A percentile compares a stretch with the other conserved stretches of the same genome.
Evolutionary conservation across 2,888 invertebrate genomes (phyloP).

Genomic region (Phorcus lineatus): DNA sequence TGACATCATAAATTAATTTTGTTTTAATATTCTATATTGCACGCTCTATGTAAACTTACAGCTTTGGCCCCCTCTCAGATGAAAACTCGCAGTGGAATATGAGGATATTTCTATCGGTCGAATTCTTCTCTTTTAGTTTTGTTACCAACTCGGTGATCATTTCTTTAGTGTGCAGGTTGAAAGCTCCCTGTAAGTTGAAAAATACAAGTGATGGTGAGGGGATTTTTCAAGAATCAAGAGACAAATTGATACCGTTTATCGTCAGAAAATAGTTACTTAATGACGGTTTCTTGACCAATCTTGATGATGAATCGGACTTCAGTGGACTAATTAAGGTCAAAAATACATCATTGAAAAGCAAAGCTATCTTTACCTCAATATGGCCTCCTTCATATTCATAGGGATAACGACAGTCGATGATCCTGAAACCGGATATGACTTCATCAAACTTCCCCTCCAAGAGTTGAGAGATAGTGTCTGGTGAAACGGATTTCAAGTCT

Average conservation of each 20-base stretch:
- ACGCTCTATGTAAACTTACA: slow-evolving; percentile 80
- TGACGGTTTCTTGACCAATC: too few relatives aligned
- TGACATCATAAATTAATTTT: too few relatives aligned
- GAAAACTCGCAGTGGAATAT: slow-evolving; percentile 99
- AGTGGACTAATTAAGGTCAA: too few relatives aligned
- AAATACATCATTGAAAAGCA: too few relatives aligned
- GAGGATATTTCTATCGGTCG: slow-evolving; percentile 81
- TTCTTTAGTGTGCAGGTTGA: neutral
- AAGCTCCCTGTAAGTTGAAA: neutral
- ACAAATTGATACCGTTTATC: too few relatives aligned
- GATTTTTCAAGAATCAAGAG: too few relatives aligned
- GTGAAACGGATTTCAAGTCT: slow-evolving; percentile 66
- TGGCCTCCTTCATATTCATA: slow-evolving; percentile 96
- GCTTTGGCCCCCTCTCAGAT: slow-evolving; percentile 92
- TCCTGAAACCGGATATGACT: slow-evolving; percentile 81
- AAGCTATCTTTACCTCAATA: slow-evolving; percentile 77
- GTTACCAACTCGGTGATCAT: neutral
- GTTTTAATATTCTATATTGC: too few relatives aligned
- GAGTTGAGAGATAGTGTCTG: slow-evolving; percentile 54
- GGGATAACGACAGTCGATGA: slow-evolving; percentile 96
- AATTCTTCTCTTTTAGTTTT: neutral
- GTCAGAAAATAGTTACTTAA: too few relatives aligned
- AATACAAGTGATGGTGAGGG: too few relatives aligned
- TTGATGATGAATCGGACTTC: too few relatives aligned
- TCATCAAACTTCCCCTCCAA: slow-evolving; percentile 81